phyloP scores from a whole-genome alignment of 2,113 vertebrate species.

The Capreolus pygargus region DNA sequence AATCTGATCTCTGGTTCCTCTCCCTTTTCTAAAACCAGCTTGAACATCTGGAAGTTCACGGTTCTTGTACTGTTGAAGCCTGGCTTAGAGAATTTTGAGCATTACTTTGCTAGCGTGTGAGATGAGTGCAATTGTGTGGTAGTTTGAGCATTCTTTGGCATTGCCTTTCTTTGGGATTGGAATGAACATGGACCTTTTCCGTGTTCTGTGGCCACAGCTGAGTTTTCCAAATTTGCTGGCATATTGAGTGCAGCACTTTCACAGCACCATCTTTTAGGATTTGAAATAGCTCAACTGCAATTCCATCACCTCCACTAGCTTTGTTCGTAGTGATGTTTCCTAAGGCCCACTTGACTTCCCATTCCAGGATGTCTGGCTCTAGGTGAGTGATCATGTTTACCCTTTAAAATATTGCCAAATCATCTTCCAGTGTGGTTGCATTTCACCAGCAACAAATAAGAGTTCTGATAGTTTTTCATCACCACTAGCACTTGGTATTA shows the following conservation, averaged over 20 bases:
- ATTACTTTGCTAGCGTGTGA: not conserved
- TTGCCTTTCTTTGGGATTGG: not conserved
- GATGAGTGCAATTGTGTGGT: not conserved
- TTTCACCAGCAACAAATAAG: not conserved
- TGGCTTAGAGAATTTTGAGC: not conserved
- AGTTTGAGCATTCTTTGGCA: not conserved
- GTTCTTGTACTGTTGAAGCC: not conserved
- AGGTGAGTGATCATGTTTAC: not conserved
- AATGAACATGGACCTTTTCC: not conserved
- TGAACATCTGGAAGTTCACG: not conserved
- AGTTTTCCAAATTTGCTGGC: not conserved
- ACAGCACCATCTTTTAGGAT: not conserved
- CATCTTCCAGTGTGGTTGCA: not conserved
- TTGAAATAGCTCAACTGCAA: not conserved
- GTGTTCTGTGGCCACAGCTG: not conserved
- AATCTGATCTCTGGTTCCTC: not conserved
- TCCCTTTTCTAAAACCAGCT: not conserved
- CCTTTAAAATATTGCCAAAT: not conserved
- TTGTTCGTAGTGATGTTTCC: not conserved
- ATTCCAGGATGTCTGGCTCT: not conserved
- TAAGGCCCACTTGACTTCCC: not conserved
- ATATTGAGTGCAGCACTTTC: not conserved
- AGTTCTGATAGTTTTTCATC: not conserved
- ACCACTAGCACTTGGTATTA: not conserved
- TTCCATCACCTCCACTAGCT: not conserved